These are phyloP conservation scores for Plumapathes pennacea DNA, from an alignment of 92 coral and sea anemone species.

Conservation along the genomic window DNA sequence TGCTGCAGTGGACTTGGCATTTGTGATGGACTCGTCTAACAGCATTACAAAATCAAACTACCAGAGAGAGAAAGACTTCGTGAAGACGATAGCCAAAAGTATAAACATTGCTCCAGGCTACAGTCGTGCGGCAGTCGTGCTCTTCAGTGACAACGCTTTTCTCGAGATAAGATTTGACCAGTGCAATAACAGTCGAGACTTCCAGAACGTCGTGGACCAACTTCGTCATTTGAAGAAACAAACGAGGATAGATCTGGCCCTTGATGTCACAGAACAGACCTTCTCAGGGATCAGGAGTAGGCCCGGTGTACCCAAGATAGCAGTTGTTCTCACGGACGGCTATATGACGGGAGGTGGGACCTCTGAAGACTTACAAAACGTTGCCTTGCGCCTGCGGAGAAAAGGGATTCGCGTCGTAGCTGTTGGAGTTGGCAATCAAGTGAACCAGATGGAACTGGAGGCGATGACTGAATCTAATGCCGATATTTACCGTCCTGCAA, in stretches of 20 bases:
- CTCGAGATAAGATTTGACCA: conserved; percentile 50
- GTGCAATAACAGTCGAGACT: conserved; percentile 30
- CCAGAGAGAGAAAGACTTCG: conserved; percentile 67
- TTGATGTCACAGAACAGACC: conserved; percentile 53
- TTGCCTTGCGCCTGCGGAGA: conserved; percentile 66
- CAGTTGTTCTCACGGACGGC: conserved; percentile 79
- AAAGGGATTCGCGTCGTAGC: conserved; percentile 77
- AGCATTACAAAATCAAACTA: conserved; percentile 76
- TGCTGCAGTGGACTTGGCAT: conserved; percentile 77
- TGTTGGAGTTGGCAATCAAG: conserved; percentile 64
- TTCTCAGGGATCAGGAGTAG: conserved; percentile 52
- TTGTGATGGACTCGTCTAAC: conserved; percentile 87
- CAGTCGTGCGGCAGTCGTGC: conserved; percentile 80
- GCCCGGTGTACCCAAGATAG: conserved; percentile 81
- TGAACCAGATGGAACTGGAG: too few species aligned
- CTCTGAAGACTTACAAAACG: conserved; percentile 64
- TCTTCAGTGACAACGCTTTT: conserved; percentile 63
- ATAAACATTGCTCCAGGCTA: conserved; percentile 67
- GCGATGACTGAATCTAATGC: too few species aligned
- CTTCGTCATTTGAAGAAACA: conserved; percentile 70
- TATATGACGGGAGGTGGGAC: conserved; percentile 65
- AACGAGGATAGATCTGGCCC: conserved; percentile 86
- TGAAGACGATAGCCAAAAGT: conserved; percentile 62
- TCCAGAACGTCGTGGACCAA: conserved; percentile 47
- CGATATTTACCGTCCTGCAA: too few species aligned